Percentiles rank a stretch among this genome's conserved stretches.
phyloP scores from a whole-genome alignment of 1,140 invertebrate genomes.

The Doryteuthis pealeii region DNA sequence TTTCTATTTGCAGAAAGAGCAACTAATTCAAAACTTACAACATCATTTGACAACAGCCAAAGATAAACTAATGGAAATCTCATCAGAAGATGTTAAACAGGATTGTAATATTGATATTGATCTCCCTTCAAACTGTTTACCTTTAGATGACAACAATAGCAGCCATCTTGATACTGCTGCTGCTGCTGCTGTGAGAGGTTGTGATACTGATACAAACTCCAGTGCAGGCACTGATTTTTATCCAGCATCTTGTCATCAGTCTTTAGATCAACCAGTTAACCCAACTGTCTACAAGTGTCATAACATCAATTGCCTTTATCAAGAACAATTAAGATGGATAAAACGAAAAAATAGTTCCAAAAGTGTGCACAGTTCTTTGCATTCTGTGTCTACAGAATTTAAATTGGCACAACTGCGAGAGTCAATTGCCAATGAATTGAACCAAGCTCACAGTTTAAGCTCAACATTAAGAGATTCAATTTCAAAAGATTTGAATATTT shows the following conservation, averaged over 20 bases:
- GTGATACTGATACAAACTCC: too few species aligned
- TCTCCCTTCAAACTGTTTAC: conserved; percentile 19
- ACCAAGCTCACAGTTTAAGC: conserved; percentile 25
- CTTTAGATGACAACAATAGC: conserved; percentile 11
- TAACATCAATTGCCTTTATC: too few species aligned
- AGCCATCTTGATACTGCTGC: too few species aligned
- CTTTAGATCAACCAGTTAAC: too few species aligned
- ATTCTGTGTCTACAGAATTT: too few species aligned
- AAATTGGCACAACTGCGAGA: conserved; percentile 16
- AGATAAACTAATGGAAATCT: conserved; percentile 26
- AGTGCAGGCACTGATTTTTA: too few species aligned
- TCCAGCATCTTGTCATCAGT: too few species aligned
- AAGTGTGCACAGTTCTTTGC: too few species aligned
- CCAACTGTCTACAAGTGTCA: too few species aligned
- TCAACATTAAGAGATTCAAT: conserved; percentile 26
- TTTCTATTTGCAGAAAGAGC: conserved; percentile 35
- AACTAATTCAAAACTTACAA: conserved; percentile 30
- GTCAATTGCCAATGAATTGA: conserved; percentile 27
- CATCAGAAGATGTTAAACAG: conserved; percentile 21
- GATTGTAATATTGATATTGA: conserved; percentile 28
- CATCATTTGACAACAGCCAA: conserved; percentile 28
- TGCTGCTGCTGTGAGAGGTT: too few species aligned
- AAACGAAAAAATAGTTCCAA: too few species aligned
- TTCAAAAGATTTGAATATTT: conserved; percentile 25
- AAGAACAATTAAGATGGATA: too few species aligned